These are phyloP conservation scores for Ifrita kowaldi DNA, from an alignment of 2,113 vertebrate species.

Conservation along the genomic window DNA sequence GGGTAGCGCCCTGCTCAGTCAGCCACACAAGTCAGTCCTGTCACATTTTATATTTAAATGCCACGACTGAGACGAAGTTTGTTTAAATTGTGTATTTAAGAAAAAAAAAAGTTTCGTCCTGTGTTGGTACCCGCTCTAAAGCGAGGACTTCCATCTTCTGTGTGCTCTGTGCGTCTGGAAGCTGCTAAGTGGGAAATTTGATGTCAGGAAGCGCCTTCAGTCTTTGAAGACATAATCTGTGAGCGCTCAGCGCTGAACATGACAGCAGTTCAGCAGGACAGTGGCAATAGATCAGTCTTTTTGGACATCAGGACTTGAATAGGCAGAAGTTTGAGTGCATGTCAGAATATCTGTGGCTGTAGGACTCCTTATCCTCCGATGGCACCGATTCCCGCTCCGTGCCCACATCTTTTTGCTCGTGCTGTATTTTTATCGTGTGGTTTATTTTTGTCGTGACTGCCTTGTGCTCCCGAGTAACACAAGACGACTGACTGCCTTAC, in stretches of 20 bases:
- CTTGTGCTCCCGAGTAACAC: neutral
- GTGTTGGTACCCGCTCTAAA: neutral
- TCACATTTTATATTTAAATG: neutral
- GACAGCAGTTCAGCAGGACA: neutral
- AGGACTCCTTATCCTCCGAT: neutral
- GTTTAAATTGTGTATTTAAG: neutral
- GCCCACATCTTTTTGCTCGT: neutral
- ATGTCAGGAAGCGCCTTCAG: neutral
- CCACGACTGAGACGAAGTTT: neutral
- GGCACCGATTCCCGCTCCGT: neutral
- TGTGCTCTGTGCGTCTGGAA: neutral
- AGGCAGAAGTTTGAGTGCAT: neutral
- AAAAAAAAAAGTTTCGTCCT: neutral
- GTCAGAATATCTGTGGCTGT: fast-evolving
- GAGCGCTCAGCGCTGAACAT: neutral
- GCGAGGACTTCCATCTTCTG: neutral
- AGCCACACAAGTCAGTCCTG: neutral
- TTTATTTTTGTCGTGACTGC: neutral
- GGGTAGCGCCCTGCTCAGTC: neutral
- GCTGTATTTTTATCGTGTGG: neutral
- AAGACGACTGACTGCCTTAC: neutral
- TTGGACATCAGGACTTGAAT: neutral
- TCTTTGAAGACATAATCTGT: neutral
- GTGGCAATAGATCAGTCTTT: neutral
- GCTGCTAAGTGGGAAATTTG: neutral